Percentiles rank a stretch among this genome's conserved stretches.
Evolutionary conservation across 2,797 vertebrate genomes (phyloP).

Genomic region (Oophaga sylvatica): DNA sequence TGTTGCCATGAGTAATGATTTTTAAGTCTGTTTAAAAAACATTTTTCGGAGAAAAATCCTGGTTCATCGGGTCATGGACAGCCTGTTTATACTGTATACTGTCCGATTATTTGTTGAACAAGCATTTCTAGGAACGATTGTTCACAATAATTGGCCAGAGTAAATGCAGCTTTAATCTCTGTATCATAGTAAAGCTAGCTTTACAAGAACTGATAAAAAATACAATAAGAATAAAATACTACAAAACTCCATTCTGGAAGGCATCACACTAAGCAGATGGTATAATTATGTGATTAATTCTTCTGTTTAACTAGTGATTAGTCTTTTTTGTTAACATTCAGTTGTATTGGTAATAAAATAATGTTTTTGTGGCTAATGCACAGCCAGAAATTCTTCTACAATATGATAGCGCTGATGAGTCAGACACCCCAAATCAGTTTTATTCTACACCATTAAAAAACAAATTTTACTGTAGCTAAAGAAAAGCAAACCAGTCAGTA

Average conservation of each 20-base stretch:
- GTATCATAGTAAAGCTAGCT: neutral
- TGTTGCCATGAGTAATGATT: too few relatives aligned
- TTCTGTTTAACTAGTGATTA: slow-evolving; percentile 53
- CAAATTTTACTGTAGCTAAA: neutral
- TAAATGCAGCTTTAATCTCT: neutral
- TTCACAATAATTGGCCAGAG: too few relatives aligned
- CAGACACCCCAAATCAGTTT: slow-evolving; percentile 9
- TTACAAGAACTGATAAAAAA: neutral
- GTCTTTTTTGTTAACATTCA: slow-evolving; percentile 41
- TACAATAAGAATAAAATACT: slow-evolving; percentile 10
- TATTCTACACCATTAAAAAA: neutral
- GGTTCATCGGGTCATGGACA: too few relatives aligned
- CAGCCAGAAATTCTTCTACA: slow-evolving; percentile 26
- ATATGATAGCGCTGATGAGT: slow-evolving; percentile 7
- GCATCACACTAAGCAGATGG: slow-evolving; percentile 46
- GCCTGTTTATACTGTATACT: too few relatives aligned
- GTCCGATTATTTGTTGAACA: too few relatives aligned
- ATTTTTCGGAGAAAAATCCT: too few relatives aligned
- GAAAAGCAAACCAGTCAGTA: neutral
- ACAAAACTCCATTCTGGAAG: slow-evolving; percentile 15
- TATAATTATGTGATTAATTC: slow-evolving; percentile 60
- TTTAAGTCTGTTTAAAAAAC: too few relatives aligned
- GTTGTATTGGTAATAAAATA: slow-evolving; percentile 46
- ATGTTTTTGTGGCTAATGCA: slow-evolving; percentile 44
- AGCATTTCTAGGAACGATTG: too few relatives aligned